A percentile compares a stretch with the other conserved stretches of the same genome.
Conservation (phyloP, 2,888 invertebrate genomes). For the Sphaerophoria rueppellii region DNA sequence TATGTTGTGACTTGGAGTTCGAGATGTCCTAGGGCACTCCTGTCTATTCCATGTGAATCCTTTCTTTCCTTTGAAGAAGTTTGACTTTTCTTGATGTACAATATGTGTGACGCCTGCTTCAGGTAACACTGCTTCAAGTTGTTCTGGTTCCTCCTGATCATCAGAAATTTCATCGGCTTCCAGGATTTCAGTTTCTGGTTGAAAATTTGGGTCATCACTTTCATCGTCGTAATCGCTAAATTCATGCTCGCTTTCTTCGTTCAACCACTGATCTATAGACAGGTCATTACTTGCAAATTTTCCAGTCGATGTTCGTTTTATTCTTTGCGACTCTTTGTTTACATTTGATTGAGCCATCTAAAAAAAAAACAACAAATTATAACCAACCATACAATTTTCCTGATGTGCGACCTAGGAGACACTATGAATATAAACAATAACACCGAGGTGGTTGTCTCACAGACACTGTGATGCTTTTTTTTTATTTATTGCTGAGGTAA, state of each 20-base stretch:
- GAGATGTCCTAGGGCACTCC: constrained; percentile 15
- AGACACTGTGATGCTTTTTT: no score
- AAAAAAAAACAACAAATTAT: constrained; percentile 30
- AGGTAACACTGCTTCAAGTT: constrained; percentile 8
- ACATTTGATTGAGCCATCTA: constrained; percentile 33
- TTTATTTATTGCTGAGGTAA: no score
- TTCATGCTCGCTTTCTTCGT: constrained; percentile 37
- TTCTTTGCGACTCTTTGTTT: constrained; percentile 15
- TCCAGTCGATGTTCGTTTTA: constrained; percentile 21
- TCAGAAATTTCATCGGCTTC: constrained; percentile 33
- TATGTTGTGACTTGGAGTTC: constrained; percentile 38
- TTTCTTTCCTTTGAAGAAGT: constrained; percentile 21
- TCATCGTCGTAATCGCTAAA: constrained; percentile 38
- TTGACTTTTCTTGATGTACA: constrained; percentile 21
- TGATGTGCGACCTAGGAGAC: constrained; percentile 26
- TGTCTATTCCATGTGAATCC: constrained; percentile 20
- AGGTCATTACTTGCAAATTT: constrained; percentile 41
- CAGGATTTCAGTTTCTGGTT: constrained; percentile 40
- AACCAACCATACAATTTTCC: constrained; percentile 28
- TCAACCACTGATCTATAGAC: constrained; percentile 46
- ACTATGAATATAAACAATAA: constrained; percentile 19
- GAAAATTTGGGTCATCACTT: constrained; percentile 49
- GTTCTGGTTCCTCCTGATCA: constrained; percentile 24
- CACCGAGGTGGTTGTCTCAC: no score
- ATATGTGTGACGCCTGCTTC: constrained; percentile 4